A percentile compares a stretch with the other conserved stretches of the same genome.
Evolutionary conservation across 2,888 invertebrate species (phyloP).

Genomic region (Pseudeuparius sepicola): DNA sequence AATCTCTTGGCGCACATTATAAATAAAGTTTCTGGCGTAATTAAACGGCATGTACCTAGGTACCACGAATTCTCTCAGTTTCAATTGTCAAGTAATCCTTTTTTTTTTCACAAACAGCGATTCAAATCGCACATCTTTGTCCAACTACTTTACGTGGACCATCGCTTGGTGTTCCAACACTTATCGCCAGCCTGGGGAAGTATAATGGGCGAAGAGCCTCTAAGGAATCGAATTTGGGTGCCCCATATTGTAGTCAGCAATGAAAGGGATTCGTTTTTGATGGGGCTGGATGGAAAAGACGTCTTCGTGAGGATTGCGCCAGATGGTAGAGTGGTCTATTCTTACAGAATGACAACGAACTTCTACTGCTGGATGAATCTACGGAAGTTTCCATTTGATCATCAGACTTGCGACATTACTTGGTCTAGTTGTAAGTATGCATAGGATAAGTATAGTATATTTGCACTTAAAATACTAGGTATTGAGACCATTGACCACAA

Average conservation of each 20-base stretch:
- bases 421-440: slow-evolving; percentile 31
- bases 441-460: slow-evolving; percentile 2
- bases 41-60: no score
- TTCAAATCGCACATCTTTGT: slow-evolving; percentile 74
- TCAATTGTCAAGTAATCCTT: no score
- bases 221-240: slow-evolving; percentile 67
- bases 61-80: no score
- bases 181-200: slow-evolving; percentile 57
- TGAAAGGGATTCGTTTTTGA: slow-evolving; percentile 61
- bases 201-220: slow-evolving; percentile 60
- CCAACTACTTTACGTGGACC: slow-evolving; percentile 68
- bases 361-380: slow-evolving; percentile 79
- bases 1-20: no score
- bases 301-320: slow-evolving; percentile 70
- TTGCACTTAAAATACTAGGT: no score
- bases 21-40: no score
- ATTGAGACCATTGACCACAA: no score
- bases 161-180: slow-evolving; percentile 55
- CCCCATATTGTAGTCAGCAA: slow-evolving; percentile 75
- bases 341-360: slow-evolving; percentile 68
- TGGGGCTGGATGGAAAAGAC: slow-evolving; percentile 71
- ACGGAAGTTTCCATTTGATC: slow-evolving; percentile 81
- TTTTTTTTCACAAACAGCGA: no score
- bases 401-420: slow-evolving; percentile 71
- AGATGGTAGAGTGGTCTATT: slow-evolving; percentile 70